Conservation (phyloP, 2,113 vertebrate species). For the Petroica traversi region DNA sequence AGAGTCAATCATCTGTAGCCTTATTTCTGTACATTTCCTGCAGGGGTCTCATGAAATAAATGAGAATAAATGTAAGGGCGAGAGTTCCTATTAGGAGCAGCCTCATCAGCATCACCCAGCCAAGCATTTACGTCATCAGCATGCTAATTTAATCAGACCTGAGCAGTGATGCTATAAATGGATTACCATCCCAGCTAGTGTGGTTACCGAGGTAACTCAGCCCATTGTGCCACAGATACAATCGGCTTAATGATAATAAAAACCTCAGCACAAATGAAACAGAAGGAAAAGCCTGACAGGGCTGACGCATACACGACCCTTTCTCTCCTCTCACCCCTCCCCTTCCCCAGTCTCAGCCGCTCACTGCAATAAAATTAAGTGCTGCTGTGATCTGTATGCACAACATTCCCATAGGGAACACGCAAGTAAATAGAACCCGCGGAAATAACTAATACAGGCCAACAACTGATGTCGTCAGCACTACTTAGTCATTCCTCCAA, state of each 20-base stretch:
- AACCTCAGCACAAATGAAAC: slow-evolving; percentile 65
- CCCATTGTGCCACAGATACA: slow-evolving; percentile 72
- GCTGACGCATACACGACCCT: slow-evolving; percentile 44
- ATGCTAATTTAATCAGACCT: slow-evolving; percentile 74
- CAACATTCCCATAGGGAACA: slow-evolving; percentile 42
- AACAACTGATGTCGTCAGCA: slow-evolving; percentile 27
- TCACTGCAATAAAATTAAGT: slow-evolving; percentile 58
- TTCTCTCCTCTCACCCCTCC: slow-evolving; percentile 16
- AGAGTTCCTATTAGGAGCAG: slow-evolving; percentile 59
- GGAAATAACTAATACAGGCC: slow-evolving; percentile 58
- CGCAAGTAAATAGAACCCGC: slow-evolving; percentile 14
- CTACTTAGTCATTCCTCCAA: slow-evolving; percentile 39
- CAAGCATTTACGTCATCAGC: slow-evolving; percentile 64
- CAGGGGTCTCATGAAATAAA: slow-evolving; percentile 53
- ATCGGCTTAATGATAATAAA: slow-evolving; percentile 70
- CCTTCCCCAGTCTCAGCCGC: not conserved
- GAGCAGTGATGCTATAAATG: slow-evolving; percentile 65
- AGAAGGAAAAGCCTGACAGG: slow-evolving; percentile 57
- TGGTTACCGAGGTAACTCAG: slow-evolving; percentile 78
- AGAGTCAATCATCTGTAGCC: slow-evolving; percentile 45
- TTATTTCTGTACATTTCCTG: slow-evolving; percentile 45
- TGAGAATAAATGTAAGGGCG: slow-evolving; percentile 44
- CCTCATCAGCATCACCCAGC: slow-evolving; percentile 62
- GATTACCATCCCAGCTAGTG: slow-evolving; percentile 68
- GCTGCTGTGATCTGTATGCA: slow-evolving; percentile 47